A percentile compares a stretch with the other conserved stretches of the same genome.
Conservation (phyloP, 2,888 invertebrate species). For the Leptinotarsa haldemani region DNA sequence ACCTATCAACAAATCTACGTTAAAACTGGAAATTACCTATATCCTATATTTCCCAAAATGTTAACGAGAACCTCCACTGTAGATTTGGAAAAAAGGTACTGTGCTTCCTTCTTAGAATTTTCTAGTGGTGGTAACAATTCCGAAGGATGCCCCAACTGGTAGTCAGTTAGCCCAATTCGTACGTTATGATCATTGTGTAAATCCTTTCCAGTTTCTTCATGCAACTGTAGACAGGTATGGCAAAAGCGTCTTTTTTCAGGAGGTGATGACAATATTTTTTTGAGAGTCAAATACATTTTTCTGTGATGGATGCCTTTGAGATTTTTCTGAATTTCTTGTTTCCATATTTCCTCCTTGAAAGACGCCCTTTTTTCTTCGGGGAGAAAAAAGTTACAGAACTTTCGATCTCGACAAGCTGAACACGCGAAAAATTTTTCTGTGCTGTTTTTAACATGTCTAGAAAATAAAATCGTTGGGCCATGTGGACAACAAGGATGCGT, state of each 20-base stretch:
- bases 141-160: constrained; percentile 74
- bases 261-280: constrained; percentile 66
- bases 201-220: constrained; percentile 58
- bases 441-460: constrained; percentile 54
- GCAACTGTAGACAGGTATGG: constrained; percentile 72
- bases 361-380: constrained; percentile 65
- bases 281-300: constrained; percentile 68
- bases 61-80: constrained; percentile 74
- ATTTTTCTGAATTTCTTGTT: constrained; percentile 65
- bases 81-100: constrained; percentile 83
- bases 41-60: constrained; percentile 72
- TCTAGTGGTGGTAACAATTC: constrained; percentile 76
- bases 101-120: constrained; percentile 85
- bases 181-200: constrained; percentile 72
- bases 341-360: constrained; percentile 66
- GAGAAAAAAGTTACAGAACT: constrained; percentile 80
- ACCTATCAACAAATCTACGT: not conserved
- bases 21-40: constrained; percentile 65
- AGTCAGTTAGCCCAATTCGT: constrained; percentile 68
- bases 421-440: constrained; percentile 79
- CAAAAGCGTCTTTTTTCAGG: constrained; percentile 72
- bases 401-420: constrained; percentile 84
- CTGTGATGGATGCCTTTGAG: constrained; percentile 69
- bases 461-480: constrained; percentile 82
- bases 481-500: constrained; percentile 80